Percentiles rank a stretch among this genome's conserved stretches.
These are phyloP conservation scores for Saccostrea cuccullata DNA, from an alignment of 1,140 invertebrate genomes.

Conservation along the genomic window DNA sequence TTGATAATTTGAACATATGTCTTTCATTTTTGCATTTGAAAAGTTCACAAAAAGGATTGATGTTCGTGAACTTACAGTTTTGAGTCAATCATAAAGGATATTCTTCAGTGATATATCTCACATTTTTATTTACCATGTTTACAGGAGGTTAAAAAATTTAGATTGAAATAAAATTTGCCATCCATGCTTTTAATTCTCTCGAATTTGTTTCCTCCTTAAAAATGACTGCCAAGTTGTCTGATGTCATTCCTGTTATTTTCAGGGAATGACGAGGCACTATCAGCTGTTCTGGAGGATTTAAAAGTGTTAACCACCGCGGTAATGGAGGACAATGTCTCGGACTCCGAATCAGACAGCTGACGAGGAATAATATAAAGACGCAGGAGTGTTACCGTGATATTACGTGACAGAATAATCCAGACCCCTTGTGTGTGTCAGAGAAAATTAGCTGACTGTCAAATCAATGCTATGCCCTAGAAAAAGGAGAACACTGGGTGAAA, in stretches of 20 bases:
- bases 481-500: no score
- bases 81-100: no score
- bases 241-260: background rate
- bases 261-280: conserved; percentile 58
- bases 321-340: conserved; percentile 58
- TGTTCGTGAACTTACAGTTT: no score
- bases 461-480: no score
- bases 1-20: no score
- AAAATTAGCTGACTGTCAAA: background rate
- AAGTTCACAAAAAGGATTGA: no score
- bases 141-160: no score
- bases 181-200: no score
- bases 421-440: background rate
- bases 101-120: no score
- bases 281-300: conserved; percentile 66
- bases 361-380: background rate
- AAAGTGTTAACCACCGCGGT: conserved; percentile 63
- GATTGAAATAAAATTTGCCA: no score
- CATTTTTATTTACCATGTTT: no score
- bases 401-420: background rate
- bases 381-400: background rate
- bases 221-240: background rate
- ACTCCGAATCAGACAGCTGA: conserved; percentile 53
- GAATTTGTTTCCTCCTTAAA: background rate
- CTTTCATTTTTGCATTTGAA: no score